Percentiles rank a stretch among this genome's conserved stretches.
These are phyloP conservation scores for Ciona savignyi DNA, from an alignment of 23 tunicate species.

Conservation along the genomic window DNA sequence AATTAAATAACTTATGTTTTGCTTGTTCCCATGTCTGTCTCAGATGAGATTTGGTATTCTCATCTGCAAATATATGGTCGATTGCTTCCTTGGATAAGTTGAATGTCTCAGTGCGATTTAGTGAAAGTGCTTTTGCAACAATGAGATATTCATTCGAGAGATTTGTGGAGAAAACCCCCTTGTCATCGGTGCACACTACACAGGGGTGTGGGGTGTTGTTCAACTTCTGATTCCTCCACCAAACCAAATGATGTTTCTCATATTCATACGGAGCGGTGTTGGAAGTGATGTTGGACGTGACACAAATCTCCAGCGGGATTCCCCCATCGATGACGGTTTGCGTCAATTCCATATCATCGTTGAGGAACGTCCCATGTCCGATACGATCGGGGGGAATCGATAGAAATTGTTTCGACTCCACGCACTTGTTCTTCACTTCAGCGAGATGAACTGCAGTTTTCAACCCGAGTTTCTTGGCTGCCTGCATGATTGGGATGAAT, in stretches of 20 bases:
- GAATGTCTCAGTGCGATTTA: constrained; percentile 21
- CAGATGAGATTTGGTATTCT: constrained; percentile 26
- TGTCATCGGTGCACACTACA: constrained; percentile 89
- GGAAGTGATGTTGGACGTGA: constrained; percentile 76
- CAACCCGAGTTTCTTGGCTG: constrained; percentile 54
- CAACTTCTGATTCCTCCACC: constrained; percentile 22
- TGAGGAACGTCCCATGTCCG: constrained; percentile 89
- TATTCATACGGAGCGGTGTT: constrained; percentile 35
- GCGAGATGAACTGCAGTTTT: constrained; percentile 75
- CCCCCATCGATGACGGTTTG: constrained; percentile 9
- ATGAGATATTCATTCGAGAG: constrained; percentile 66
- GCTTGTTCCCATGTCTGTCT: neutral
- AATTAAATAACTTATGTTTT: too few relatives aligned
- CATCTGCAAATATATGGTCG: constrained; percentile 58
- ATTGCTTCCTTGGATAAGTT: constrained; percentile 35
- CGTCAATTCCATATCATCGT: constrained; percentile 7
- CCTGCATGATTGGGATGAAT: constrained; percentile 27
- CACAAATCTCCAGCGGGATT: constrained; percentile 85
- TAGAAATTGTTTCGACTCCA: constrained; percentile 31
- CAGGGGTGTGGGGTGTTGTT: constrained; percentile 47
- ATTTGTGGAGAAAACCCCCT: constrained; percentile 76
- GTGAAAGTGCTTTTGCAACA: constrained; percentile 23
- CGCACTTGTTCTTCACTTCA: constrained; percentile 32
- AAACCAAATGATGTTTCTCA: constrained; percentile 57
- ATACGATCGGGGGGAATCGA: constrained; percentile 73